phyloP scores from a whole-genome alignment of 2,113 vertebrate species.

The Sturnira hondurensis region DNA sequence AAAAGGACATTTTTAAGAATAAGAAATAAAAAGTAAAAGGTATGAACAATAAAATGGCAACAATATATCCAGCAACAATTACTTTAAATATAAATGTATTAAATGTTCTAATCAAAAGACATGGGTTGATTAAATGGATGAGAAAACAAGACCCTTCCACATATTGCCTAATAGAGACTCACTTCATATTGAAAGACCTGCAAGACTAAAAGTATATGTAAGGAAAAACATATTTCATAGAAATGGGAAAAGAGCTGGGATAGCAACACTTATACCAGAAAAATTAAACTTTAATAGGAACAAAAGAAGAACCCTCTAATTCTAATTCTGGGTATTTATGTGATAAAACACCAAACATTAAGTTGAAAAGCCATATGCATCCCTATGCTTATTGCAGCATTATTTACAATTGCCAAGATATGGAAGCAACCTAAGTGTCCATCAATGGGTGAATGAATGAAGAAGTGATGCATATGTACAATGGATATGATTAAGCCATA shows the following conservation, averaged over 20 bases:
- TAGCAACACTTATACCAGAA: neutral
- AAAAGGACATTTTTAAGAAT: neutral
- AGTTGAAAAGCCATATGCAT: neutral
- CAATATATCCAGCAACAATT: neutral
- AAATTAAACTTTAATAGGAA: neutral
- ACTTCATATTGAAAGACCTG: neutral
- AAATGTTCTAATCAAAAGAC: neutral
- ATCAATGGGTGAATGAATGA: neutral
- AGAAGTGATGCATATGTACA: neutral
- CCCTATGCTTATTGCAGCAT: too few relatives aligned
- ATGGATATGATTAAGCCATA: neutral
- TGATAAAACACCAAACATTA: neutral
- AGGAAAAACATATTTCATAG: neutral
- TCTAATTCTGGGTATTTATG: neutral
- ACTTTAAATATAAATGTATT: neutral
- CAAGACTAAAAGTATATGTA: neutral
- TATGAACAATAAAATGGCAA: neutral
- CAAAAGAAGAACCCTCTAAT: neutral
- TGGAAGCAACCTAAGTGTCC: neutral
- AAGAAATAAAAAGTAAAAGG: neutral
- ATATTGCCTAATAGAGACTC: neutral
- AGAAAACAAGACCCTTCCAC: neutral
- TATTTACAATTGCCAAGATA: too few relatives aligned
- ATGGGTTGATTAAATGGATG: neutral
- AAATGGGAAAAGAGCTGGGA: neutral